These are phyloP conservation scores for Phalacrocorax brasilianus DNA, from an alignment of 2,113 vertebrate species.

Conservation along the genomic window DNA sequence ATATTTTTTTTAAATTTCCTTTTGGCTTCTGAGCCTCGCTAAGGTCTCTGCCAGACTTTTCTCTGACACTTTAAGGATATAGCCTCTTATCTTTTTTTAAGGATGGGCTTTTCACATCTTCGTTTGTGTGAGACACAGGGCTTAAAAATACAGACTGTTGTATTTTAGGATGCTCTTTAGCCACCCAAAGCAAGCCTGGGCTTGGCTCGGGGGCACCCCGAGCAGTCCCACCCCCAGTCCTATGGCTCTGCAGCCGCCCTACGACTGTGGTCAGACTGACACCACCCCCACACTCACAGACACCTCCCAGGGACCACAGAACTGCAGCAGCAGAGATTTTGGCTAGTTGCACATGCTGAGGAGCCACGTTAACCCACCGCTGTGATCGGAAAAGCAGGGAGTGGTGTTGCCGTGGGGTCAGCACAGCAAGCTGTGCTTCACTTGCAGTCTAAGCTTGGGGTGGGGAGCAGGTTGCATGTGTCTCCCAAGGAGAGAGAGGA, in stretches of 20 bases:
- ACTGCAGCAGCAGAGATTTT: neutral
- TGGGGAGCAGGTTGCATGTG: neutral
- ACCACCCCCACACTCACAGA: fast-evolving
- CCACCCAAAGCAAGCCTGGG: neutral
- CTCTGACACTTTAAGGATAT: neutral
- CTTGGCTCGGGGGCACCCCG: neutral
- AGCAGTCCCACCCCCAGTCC: neutral
- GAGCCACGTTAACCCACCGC: fast-evolving
- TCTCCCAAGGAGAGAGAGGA: neutral
- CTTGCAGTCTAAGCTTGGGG: neutral
- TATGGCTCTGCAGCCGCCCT: neutral
- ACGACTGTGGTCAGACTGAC: neutral
- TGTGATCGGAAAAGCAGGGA: neutral
- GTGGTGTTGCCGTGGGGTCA: neutral
- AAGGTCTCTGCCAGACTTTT: neutral
- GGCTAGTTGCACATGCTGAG: fast-evolving
- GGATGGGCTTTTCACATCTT: neutral
- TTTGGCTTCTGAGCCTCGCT: neutral
- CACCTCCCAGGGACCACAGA: fast-evolving
- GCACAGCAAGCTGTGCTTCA: neutral
- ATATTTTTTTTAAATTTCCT: neutral
- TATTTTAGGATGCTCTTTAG: neutral
- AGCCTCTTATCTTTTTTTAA: neutral
- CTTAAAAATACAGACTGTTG: neutral
- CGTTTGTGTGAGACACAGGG: neutral